phyloP scores from a whole-genome alignment of 1,140 invertebrate genomes.

The Trypoxylus dichotomus region DNA sequence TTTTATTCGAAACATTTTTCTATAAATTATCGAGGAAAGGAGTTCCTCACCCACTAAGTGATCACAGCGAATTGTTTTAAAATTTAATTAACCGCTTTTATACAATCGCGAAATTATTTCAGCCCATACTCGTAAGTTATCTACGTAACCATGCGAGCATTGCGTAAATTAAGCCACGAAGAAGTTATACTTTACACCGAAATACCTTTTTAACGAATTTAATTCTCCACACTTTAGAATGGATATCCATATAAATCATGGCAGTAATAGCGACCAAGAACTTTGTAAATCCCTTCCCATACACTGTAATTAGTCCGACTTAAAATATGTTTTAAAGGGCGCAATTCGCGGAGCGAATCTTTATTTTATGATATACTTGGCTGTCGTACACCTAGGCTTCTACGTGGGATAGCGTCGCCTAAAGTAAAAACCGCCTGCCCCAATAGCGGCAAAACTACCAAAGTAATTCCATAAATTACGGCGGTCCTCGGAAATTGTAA shows the following conservation, averaged over 20 bases:
- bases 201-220: background rate
- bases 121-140: too few species aligned
- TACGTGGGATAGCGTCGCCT: background rate
- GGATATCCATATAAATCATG: background rate
- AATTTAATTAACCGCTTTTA: too few species aligned
- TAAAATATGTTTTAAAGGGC: constrained; percentile 2
- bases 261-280: background rate
- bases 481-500: background rate
- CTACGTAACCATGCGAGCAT: too few species aligned
- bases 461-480: constrained; percentile 1
- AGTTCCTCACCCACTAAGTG: too few species aligned
- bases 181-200: too few species aligned
- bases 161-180: too few species aligned
- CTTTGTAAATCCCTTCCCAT: background rate
- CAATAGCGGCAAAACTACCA: background rate
- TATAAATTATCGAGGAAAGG: too few species aligned
- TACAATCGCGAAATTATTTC: too few species aligned
- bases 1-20: too few species aligned
- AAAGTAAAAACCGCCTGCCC: background rate
- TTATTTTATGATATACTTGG: background rate
- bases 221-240: background rate
- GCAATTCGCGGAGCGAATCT: background rate
- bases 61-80: too few species aligned
- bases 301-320: background rate
- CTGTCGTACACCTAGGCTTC: background rate